These are phyloP conservation scores for Homalodisca vitripennis DNA, from an alignment of 1,140 invertebrate species.

Conservation along the genomic window DNA sequence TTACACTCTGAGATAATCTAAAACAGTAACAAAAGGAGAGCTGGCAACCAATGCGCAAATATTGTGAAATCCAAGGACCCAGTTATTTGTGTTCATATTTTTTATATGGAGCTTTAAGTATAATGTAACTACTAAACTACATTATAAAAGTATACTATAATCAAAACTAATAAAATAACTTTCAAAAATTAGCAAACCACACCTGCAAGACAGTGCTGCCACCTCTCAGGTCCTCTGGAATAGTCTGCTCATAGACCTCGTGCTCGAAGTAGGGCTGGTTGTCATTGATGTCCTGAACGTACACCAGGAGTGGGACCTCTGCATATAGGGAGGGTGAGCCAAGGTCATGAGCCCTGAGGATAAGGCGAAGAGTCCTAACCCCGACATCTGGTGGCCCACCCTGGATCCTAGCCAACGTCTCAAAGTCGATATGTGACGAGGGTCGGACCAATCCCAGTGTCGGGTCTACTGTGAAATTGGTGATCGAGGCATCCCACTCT, in stretches of 20 bases:
- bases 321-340: conserved; percentile 73
- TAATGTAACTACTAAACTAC: too few species aligned
- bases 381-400: neutral
- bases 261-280: conserved; percentile 78
- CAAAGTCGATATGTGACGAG: conserved; percentile 72
- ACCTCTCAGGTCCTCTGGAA: conserved; percentile 78
- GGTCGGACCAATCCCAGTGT: conserved; percentile 70
- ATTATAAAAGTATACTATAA: too few species aligned
- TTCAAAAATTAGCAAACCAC: conserved; percentile 24
- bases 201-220: conserved; percentile 79
- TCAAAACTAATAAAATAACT: too few species aligned
- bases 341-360: conserved; percentile 75
- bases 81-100: too few species aligned
- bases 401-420: conserved; percentile 49
- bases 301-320: conserved; percentile 73
- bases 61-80: too few species aligned
- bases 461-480: conserved; percentile 81
- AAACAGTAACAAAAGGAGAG: too few species aligned
- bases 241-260: conserved; percentile 67
- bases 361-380: conserved; percentile 58
- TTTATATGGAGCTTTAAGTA: too few species aligned
- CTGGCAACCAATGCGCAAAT: too few species aligned
- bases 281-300: conserved; percentile 87
- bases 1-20: too few species aligned
- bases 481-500: conserved; percentile 62